These are phyloP conservation scores for Lymantria monacha DNA, from an alignment of 2,888 invertebrate species.

Conservation along the genomic window DNA sequence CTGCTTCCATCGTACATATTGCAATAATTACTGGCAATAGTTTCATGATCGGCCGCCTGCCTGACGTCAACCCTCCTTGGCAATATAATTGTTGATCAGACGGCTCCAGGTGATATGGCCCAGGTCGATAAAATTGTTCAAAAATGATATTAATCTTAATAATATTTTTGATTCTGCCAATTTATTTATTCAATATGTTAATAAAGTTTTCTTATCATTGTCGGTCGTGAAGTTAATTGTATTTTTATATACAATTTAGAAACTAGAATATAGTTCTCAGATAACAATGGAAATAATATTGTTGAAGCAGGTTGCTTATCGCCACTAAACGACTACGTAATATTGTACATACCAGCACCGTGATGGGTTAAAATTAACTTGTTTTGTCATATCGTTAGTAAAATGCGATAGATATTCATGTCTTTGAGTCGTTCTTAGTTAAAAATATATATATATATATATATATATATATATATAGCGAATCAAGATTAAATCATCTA, in stretches of 20 bases:
- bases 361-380: conserved; percentile 27
- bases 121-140: too few species aligned
- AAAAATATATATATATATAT: background rate
- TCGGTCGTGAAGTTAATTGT: background rate
- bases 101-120: too few species aligned
- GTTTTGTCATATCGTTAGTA: conserved; percentile 24
- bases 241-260: background rate
- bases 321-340: conserved; percentile 5
- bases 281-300: conserved; percentile 19
- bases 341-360: conserved; percentile 12
- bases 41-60: too few species aligned
- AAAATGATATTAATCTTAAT: too few species aligned
- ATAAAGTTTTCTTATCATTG: background rate
- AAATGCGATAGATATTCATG: conserved; percentile 23
- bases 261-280: conserved; percentile 1
- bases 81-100: too few species aligned
- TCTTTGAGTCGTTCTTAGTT: background rate
- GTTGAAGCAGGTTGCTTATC: conserved; percentile 26
- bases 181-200: background rate
- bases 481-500: background rate
- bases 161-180: too few species aligned
- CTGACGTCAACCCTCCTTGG: too few species aligned
- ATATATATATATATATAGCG: too few species aligned
- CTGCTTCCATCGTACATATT: too few species aligned
- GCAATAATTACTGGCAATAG: too few species aligned